phyloP scores from a whole-genome alignment of 2,113 vertebrate genomes.

The Toxotes jaculatrix region DNA sequence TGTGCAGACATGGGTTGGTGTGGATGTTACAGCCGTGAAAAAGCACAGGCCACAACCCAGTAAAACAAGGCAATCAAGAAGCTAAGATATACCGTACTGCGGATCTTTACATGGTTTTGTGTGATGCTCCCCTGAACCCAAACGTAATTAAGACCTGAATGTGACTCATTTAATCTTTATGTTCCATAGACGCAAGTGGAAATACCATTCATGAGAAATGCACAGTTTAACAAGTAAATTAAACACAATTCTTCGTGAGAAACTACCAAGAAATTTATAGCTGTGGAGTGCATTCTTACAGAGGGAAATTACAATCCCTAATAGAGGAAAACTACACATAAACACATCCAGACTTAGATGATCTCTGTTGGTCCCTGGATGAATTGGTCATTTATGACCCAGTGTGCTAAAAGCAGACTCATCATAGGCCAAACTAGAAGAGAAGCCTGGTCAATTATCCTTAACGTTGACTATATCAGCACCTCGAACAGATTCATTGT shows the following conservation, averaged over 20 bases:
- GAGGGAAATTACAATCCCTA: slow-evolving; percentile 40
- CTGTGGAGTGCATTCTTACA: slow-evolving; percentile 3
- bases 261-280: slow-evolving; percentile 1
- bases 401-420: slow-evolving; percentile 46
- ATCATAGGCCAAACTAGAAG: slow-evolving; percentile 36
- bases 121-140: slow-evolving; percentile 42
- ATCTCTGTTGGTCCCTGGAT: slow-evolving; percentile 22
- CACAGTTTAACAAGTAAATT: slow-evolving; percentile 24
- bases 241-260: background rate
- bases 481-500: slow-evolving; percentile 64
- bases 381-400: slow-evolving; percentile 43
- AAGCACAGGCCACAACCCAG: slow-evolving; percentile 15
- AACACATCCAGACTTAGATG: slow-evolving; percentile 54
- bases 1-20: slow-evolving; percentile 51
- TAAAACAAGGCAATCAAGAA: slow-evolving; percentile 54
- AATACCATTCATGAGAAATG: slow-evolving; percentile 15
- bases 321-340: slow-evolving; percentile 54
- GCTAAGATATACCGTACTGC: slow-evolving; percentile 16
- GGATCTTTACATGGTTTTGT: slow-evolving; percentile 40
- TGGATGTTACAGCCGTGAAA: slow-evolving; percentile 52
- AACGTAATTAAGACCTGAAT: slow-evolving; percentile 34
- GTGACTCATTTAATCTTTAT: slow-evolving; percentile 38
- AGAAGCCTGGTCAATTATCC: slow-evolving; percentile 52
- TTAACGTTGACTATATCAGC: slow-evolving; percentile 59
- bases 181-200: slow-evolving; percentile 3